Base-by-base conservation (phyloP, 2,113 vertebrate species). In the Theropithecus gelada region DNA sequence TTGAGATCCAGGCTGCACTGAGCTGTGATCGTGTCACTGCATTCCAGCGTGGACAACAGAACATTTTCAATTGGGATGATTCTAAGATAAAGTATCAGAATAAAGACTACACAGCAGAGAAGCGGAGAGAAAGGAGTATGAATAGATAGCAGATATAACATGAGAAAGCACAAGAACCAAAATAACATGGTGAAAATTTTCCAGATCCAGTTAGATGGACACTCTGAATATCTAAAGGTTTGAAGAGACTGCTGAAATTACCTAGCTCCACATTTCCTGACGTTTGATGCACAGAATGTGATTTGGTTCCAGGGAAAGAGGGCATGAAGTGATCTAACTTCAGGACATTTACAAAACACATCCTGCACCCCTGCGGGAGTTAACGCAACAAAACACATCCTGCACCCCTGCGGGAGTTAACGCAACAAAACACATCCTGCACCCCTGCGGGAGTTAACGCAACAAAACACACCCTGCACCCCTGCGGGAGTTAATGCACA, bases 351-450 rank as follows among this genome's bases (percentile, higher is more conserved):
- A 73, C 27, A 50, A 32, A 6, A 30, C 14, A n/a, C 3, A 10
- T 6, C 12, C 23, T 45, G 30, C 48, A 1, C 48, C 48, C 48
- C 48, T 14, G 10, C 6, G 2, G 45, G 45, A 48, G 45, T 48
- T 48, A 48, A 48, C 0, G 45, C 45, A 48, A 0, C 45, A 11
- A 48, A 48, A 48, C 2, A 50, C 48, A 13, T 3, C 12, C 0
- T 13, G 12, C 38, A 59, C 35, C 35, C 55, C 25, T 25, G 10
- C 6, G 40, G 40, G 40, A 43, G 40, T 43, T 43, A 43, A 45
- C 1, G 45, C 45, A 45, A 72, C 27, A 50, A 30, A 6, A 30
- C 14, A 35, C 2, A 13, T 10, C 12, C 11, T 38, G 23, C 43
- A 59, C 38, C 35, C 64, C 30, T 22, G 10, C 6, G 0, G 45